phyloP scores from a whole-genome alignment of 1,140 invertebrate genomes.

The Pararge aegeria region DNA sequence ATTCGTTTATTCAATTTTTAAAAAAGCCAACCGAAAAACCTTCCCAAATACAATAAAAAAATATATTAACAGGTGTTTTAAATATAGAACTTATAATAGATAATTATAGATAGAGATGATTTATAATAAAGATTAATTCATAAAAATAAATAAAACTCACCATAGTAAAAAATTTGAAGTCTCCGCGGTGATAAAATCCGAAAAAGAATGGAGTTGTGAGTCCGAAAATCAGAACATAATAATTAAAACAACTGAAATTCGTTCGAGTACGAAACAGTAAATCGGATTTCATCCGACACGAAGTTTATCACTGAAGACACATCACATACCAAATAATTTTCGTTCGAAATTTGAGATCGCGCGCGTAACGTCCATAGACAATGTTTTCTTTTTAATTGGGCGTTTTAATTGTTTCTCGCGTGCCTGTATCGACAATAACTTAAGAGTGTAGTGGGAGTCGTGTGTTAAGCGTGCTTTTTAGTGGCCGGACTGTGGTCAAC shows the following conservation, averaged over 20 bases:
- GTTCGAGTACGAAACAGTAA: constrained; percentile 1
- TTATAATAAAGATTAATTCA: no score
- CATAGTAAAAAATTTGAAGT: not conserved
- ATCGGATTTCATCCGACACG: constrained; percentile 23
- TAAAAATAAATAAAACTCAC: not conserved
- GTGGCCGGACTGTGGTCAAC: constrained; percentile 72
- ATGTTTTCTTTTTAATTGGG: constrained; percentile 46
- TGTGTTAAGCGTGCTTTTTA: constrained; percentile 47
- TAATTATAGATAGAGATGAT: no score
- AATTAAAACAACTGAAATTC: constrained; percentile 4
- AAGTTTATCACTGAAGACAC: constrained; percentile 39
- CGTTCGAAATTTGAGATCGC: constrained; percentile 46
- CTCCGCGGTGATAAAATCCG: not conserved
- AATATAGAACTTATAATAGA: no score
- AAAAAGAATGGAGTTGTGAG: not conserved
- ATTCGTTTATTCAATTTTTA: no score
- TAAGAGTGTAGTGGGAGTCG: constrained; percentile 6
- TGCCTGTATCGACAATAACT: constrained; percentile 35
- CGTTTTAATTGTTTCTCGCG: constrained; percentile 34
- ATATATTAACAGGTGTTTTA: no score
- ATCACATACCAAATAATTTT: constrained; percentile 43
- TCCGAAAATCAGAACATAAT: constrained; percentile 10
- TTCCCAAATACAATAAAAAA: no score
- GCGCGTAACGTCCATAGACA: constrained; percentile 43
- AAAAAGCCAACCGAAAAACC: no score